These are phyloP conservation scores for Neosalanx taihuensis DNA, from an alignment of 2,797 vertebrate genomes.

Conservation along the genomic window DNA sequence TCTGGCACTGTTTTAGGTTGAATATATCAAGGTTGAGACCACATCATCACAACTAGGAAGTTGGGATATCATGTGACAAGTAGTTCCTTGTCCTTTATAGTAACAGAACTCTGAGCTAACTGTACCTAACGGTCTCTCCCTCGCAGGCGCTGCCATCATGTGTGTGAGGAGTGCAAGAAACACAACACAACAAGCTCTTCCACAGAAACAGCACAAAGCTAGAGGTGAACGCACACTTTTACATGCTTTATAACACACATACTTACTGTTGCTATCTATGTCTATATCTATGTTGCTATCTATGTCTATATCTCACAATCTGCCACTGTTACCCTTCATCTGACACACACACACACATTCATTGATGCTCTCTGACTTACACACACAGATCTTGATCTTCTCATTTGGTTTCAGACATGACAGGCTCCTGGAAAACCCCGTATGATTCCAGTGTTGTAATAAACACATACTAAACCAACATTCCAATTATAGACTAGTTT, in stretches of 20 bases:
- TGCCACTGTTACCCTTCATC: no score
- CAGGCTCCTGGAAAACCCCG: not conserved
- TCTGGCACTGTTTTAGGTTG: no score
- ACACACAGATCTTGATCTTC: not conserved
- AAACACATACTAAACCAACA: not conserved
- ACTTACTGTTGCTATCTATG: no score
- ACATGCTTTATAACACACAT: no score
- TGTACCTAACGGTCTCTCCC: slow-evolving; percentile 17
- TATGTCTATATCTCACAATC: no score
- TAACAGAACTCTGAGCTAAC: not conserved
- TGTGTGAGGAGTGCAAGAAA: slow-evolving; percentile 70
- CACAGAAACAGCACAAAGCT: slow-evolving; percentile 41
- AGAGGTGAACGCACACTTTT: slow-evolving; percentile 35
- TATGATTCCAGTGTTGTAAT: not conserved
- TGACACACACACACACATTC: not conserved
- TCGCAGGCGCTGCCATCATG: slow-evolving; percentile 60
- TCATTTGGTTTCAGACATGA: not conserved
- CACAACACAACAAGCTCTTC: slow-evolving; percentile 25
- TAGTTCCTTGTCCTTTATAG: no score
- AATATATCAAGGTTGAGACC: no score
- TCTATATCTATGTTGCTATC: no score
- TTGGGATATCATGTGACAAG: no score
- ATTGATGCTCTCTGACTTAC: not conserved
- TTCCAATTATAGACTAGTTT: no score
- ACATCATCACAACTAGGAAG: no score